Conservation (phyloP, 2,888 invertebrate genomes). For the Hirtodrosophila duncani region DNA sequence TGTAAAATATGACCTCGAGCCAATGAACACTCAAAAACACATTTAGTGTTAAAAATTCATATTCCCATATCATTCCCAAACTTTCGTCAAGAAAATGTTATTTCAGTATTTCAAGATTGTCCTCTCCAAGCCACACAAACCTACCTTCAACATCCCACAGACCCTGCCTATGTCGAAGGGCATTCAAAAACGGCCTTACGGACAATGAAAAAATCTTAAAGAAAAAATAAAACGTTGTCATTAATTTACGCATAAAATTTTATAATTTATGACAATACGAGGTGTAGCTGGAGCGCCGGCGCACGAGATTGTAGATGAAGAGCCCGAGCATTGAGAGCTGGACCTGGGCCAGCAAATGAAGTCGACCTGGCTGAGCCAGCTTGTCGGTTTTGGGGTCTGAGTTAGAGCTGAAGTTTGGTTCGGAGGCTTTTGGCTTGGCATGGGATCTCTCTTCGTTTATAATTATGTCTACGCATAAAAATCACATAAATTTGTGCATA, state of each 20-base stretch:
- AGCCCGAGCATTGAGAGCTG: background rate
- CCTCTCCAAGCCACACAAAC: too few relatives aligned
- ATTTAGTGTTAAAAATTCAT: too few relatives aligned
- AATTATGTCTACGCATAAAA: conserved; percentile 78
- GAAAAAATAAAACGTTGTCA: conserved; percentile 65
- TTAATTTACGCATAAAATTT: conserved; percentile 77
- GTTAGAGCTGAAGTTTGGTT: too few relatives aligned
- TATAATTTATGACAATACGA: conserved; percentile 76
- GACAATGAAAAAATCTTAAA: conserved; percentile 12
- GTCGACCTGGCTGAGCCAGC: conserved; percentile 23
- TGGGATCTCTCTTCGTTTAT: conserved; percentile 54
- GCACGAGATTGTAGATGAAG: conserved; percentile 19
- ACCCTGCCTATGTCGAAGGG: conserved; percentile 15
- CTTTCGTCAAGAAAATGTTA: too few relatives aligned
- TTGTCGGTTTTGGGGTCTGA: conserved; percentile 7
- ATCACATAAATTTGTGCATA: conserved; percentile 77
- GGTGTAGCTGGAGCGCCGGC: conserved; percentile 71
- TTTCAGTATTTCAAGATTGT: too few relatives aligned
- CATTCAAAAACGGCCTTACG: conserved; percentile 14
- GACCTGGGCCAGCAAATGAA: conserved; percentile 43
- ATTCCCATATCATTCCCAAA: too few relatives aligned
- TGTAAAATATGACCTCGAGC: too few relatives aligned
- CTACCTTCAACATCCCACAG: too few relatives aligned
- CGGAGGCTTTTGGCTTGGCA: too few relatives aligned
- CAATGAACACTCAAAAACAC: too few relatives aligned